These are phyloP conservation scores for Melanogrammus aeglefinus DNA, from an alignment of 2,797 vertebrate genomes.

Conservation along the genomic window DNA sequence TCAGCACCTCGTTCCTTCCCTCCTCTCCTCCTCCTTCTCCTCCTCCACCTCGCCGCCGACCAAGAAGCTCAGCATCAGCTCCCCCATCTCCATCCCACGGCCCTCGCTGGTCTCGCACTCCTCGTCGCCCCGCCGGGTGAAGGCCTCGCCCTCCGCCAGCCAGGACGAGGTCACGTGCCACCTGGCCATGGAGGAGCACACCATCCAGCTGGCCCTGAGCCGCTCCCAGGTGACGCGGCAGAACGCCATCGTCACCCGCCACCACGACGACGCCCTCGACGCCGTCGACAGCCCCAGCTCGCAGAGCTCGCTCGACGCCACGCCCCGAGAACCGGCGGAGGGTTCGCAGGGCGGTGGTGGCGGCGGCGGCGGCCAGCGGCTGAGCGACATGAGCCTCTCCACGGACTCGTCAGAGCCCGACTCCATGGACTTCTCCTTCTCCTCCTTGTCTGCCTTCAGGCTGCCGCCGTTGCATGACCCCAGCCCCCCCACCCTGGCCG, in stretches of 20 bases:
- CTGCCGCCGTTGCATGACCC: slow-evolving; percentile 60
- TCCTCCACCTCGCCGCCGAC: slow-evolving; percentile 52
- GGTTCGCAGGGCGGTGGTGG: slow-evolving; percentile 44
- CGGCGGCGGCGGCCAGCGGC: slow-evolving; percentile 67
- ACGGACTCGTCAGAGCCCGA: slow-evolving; percentile 85
- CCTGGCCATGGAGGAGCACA: slow-evolving; percentile 59
- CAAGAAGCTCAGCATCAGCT: slow-evolving; percentile 65
- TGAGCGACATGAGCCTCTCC: slow-evolving; percentile 91
- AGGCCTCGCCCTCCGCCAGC: slow-evolving; percentile 41
- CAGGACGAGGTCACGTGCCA: slow-evolving; percentile 61
- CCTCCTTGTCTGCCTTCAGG: slow-evolving; percentile 54
- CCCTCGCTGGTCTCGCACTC: slow-evolving; percentile 50
- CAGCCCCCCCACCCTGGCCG: slow-evolving; percentile 57
- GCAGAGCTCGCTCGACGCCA: slow-evolving; percentile 4
- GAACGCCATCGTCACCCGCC: slow-evolving; percentile 18
- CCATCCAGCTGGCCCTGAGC: slow-evolving; percentile 61
- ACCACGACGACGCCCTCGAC: too few relatives aligned
- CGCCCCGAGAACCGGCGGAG: slow-evolving; percentile 1
- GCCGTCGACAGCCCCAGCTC: slow-evolving; percentile 20
- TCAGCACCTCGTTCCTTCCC: slow-evolving; percentile 33
- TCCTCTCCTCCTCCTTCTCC: slow-evolving; percentile 41
- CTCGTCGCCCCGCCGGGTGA: slow-evolving; percentile 58
- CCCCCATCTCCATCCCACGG: slow-evolving; percentile 78
- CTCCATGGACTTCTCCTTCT: slow-evolving; percentile 82
- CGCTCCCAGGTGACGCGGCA: slow-evolving; percentile 41